phyloP scores from a whole-genome alignment of 2,113 vertebrate species.

The Chamaea fasciata region DNA sequence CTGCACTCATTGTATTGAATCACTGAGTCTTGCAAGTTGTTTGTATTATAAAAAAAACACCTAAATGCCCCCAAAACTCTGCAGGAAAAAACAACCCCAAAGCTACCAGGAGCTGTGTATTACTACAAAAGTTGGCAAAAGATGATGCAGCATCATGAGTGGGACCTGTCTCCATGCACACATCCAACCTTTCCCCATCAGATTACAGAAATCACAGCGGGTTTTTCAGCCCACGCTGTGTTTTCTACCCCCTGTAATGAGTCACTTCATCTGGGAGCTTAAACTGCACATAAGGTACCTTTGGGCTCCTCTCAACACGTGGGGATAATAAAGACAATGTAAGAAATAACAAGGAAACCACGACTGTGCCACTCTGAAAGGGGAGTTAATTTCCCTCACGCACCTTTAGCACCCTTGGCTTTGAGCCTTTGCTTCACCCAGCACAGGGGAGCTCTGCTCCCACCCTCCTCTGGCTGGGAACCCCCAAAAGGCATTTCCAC shows the following conservation, averaged over 20 bases:
- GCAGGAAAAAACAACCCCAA: background rate
- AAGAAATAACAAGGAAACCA: background rate
- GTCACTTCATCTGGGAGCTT: background rate
- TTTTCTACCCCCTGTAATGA: background rate
- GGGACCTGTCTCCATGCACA: background rate
- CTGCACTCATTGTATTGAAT: rapidly evolving
- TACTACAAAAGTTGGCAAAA: background rate
- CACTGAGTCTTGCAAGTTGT: background rate
- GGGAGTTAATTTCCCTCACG: background rate
- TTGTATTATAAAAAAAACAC: background rate
- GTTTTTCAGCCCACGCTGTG: background rate
- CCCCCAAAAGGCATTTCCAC: background rate
- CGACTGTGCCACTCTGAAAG: background rate
- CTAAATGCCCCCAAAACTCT: background rate
- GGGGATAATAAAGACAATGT: background rate
- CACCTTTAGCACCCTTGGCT: background rate
- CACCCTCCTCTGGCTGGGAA: background rate
- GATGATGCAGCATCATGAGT: background rate
- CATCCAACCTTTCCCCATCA: background rate
- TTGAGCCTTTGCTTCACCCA: background rate
- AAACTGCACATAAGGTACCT: rapidly evolving
- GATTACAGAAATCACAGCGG: rapidly evolving
- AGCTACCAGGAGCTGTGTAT: background rate
- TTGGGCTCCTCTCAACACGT: rapidly evolving
- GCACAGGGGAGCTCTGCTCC: background rate